Conservation (phyloP, 2,888 invertebrate genomes). For the Philaethria dido region DNA sequence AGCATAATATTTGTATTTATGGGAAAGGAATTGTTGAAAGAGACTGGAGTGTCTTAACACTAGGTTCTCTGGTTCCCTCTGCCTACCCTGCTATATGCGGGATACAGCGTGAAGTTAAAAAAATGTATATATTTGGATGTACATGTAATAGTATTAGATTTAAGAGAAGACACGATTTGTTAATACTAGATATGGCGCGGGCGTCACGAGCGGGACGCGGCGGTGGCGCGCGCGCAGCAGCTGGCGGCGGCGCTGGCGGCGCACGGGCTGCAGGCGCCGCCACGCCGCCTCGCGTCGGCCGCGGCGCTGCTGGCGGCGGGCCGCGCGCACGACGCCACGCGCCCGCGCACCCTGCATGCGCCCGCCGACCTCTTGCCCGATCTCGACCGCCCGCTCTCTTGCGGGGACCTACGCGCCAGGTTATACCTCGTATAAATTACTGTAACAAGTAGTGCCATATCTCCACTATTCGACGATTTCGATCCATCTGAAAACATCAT, state of each 20-base stretch:
- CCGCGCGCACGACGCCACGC: constrained; percentile 81
- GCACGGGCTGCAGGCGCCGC: constrained; percentile 91
- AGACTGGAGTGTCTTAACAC: no score
- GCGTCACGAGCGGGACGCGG: constrained; percentile 94
- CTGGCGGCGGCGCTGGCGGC: constrained; percentile 93
- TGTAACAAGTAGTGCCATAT: not conserved
- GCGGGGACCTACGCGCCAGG: constrained; percentile 76
- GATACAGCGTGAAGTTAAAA: no score
- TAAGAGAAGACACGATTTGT: no score
- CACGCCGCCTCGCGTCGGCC: constrained; percentile 86
- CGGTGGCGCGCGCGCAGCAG: constrained; percentile 92
- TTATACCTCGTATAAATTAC: constrained; percentile 38
- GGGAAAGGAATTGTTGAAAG: no score
- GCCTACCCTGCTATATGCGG: no score
- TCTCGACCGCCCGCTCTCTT: constrained; percentile 79
- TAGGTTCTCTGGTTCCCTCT: no score
- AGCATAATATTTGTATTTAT: no score
- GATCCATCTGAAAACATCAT: no score
- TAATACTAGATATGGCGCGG: constrained; percentile 90
- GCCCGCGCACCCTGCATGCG: constrained; percentile 70
- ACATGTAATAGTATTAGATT: no score
- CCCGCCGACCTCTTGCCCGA: constrained; percentile 75
- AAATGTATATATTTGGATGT: no score
- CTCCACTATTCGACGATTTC: no score
- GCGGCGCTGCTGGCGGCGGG: constrained; percentile 83